These are phyloP conservation scores for Pseudolycoriella hygida DNA, from an alignment of 2,888 invertebrate genomes.

Conservation along the genomic window DNA sequence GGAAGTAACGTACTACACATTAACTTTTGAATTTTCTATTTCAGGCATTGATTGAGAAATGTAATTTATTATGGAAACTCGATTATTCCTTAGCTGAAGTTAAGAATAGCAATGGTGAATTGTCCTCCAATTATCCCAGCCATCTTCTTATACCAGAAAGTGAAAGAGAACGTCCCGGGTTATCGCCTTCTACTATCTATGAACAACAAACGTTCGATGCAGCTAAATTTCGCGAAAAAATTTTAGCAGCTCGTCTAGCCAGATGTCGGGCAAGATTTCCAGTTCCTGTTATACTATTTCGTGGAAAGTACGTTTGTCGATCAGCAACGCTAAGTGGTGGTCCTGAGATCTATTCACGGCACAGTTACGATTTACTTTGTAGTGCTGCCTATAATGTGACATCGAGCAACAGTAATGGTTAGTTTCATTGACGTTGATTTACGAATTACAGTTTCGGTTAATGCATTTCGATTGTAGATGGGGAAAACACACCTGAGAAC, in stretches of 20 bases:
- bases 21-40: no score
- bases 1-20: no score
- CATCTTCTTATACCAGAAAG: slow-evolving; percentile 45
- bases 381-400: slow-evolving; percentile 9
- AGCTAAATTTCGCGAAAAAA: slow-evolving; percentile 40
- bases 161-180: slow-evolving; percentile 20
- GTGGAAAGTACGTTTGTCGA: slow-evolving; percentile 53
- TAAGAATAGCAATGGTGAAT: slow-evolving; percentile 43
- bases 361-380: slow-evolving; percentile 35
- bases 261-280: slow-evolving; percentile 59
- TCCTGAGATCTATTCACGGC: slow-evolving; percentile 54
- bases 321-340: slow-evolving; percentile 58
- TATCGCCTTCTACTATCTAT: slow-evolving; percentile 30
- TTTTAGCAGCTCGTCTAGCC: slow-evolving; percentile 49
- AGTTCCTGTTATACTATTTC: slow-evolving; percentile 56
- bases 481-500: not conserved
- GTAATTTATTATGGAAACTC: slow-evolving; percentile 41
- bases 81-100: slow-evolving; percentile 49
- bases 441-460: not conserved
- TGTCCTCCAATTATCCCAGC: slow-evolving; percentile 54
- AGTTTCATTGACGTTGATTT: not conserved
- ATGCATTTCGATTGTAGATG: not conserved
- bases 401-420: not conserved
- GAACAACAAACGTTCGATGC: slow-evolving; percentile 36
- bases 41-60: slow-evolving; percentile 31